Base-by-base conservation (phyloP, 2,888 invertebrate genomes). In the Melieria crassipennis region DNA sequence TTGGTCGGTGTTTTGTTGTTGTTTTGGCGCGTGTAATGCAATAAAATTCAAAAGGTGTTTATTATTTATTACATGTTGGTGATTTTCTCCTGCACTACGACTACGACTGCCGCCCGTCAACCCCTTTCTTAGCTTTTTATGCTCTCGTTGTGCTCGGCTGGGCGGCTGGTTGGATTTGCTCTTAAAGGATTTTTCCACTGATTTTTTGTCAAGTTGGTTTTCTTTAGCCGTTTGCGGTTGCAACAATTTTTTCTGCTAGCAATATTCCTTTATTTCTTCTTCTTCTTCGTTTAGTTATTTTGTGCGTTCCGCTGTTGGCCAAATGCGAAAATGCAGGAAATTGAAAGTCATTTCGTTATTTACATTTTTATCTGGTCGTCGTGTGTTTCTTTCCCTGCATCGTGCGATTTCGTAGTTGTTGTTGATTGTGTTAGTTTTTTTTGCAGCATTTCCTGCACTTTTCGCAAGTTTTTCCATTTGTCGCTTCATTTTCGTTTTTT, bases 1-100 rank as follows among this genome's bases (percentile, higher is more conserved):
- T 56, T 55, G 30, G 55, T 52, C 46, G 57, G 55, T 5, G 16
- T 55, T n/a, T 50, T 58, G 48, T 48, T 55, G 16, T 71, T 70
- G 58, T 52, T 60, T 57, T 50, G 61, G 45, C 30, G 62, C 46
- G 48, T 67, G 62, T 70, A 72, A 70, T 75, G 78, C 77, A 78
- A 78, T 75, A 76, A 77, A 75, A 77, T 75, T 77, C 73, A 75
- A 76, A 78, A 78, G 76, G 77, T 78, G 77, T 78, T 78, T 78
- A 77, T 77, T 77, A 78, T 77, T 78, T 78, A 77, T 76, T 75
- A 75, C 76, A 76, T 77, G 76, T 77, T 77, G 77, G 74, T 73
- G 77, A 77, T 75, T 76, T 70, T 67, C 60, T 62, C 50, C 70
- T 74, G 75, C 73, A 73, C 71, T 70, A 70, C 70, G 61, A 42